These are phyloP conservation scores for Rhynchophorus ferrugineus DNA, from an alignment of 1,140 invertebrate species.

Conservation along the genomic window DNA sequence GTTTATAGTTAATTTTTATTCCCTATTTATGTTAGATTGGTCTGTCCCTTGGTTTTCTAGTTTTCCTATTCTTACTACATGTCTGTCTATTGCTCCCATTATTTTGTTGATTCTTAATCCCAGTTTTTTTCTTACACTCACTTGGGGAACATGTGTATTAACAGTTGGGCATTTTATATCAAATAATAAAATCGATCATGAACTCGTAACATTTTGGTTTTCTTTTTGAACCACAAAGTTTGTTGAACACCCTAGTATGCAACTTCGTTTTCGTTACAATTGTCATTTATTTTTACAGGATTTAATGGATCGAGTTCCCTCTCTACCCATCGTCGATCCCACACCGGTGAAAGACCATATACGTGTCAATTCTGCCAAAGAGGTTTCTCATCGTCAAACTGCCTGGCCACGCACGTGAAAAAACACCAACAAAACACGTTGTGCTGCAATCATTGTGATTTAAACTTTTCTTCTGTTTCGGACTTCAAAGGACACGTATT, in stretches of 20 bases:
- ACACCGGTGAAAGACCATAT: conserved; percentile 54
- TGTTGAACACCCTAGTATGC: conserved; percentile 2
- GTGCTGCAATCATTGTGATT: conserved; percentile 41
- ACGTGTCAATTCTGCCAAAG: conserved; percentile 52
- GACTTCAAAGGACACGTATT: conserved; percentile 20
- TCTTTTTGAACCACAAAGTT: not conserved
- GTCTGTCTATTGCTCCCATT: too few species aligned
- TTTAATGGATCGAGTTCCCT: conserved; percentile 39
- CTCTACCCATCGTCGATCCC: conserved; percentile 47
- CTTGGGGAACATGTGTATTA: too few species aligned
- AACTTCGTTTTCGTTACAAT: not conserved
- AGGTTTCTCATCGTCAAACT: conserved; percentile 48
- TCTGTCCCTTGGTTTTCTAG: too few species aligned
- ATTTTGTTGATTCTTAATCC: too few species aligned
- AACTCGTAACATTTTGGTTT: too few species aligned
- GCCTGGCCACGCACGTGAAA: conserved; percentile 48
- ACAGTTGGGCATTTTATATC: too few species aligned
- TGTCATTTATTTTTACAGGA: conserved; percentile 23
- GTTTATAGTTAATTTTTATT: too few species aligned
- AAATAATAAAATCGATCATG: too few species aligned
- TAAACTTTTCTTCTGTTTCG: conserved; percentile 40
- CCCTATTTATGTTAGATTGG: too few species aligned
- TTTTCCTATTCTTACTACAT: too few species aligned
- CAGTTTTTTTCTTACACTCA: too few species aligned
- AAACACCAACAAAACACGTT: conserved; percentile 39